Evolutionary conservation across 2,888 invertebrate species (phyloP), one percentile per base, ranked within the genome.

Genomic region (Cheilosia urbana): DNA sequence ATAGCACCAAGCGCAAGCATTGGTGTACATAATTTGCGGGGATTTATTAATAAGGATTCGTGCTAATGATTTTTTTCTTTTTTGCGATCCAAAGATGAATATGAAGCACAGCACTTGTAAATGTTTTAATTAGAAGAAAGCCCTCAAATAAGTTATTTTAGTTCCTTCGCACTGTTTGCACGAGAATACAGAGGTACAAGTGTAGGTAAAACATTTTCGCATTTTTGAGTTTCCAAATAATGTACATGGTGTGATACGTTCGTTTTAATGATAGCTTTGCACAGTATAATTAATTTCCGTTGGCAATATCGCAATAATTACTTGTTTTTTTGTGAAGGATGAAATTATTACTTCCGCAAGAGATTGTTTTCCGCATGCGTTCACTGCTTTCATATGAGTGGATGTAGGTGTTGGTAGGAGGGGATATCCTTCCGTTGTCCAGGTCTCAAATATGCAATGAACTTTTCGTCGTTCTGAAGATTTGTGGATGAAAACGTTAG

Each of bases 51-150:
- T 57, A 79, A 78, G 83, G 57, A 73, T 78, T 78, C 83, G 60
- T 77, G 68, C 77, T 77, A 66, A 82, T 72, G 69, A 24, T 58
- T 51, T 27, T 17, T 49, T 51, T 66, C 51, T 51, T 30, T 24
- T 49, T 42, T 66, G 42, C 55, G 19, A 34, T 57, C 47, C 47
- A 17, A 66, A 73, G 68, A 83, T 68, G 62, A 69, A 73, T 68
- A 69, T 11, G 30, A 45, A 55, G 60, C 24, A 17, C 4, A 62
- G 34, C 13, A 68, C 62, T 68, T 51, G 24, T 60, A 7, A 30
- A n/a, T 69, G 37, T 73, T 75, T 75, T 83, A 78, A 83, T 83
- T 83, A 79, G 78, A 83, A 83, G 78, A 73, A 73, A 78, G 40
- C 17, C 63, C 57, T 42, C 9, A 42, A 71, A 37, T 42, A 65